Evolutionary conservation across 2,888 invertebrate genomes (phyloP).

Genomic region (Tipula vernalis): DNA sequence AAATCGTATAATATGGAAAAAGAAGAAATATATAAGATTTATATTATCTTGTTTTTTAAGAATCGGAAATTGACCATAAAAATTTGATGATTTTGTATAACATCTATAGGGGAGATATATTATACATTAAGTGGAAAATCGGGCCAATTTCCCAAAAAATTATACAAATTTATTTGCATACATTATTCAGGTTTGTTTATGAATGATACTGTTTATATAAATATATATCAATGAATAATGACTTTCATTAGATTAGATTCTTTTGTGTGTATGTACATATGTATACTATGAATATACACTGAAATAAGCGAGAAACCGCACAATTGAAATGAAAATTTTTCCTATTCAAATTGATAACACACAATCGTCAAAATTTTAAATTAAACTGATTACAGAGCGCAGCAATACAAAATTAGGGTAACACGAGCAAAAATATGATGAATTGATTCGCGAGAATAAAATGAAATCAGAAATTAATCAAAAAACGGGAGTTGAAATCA

Average conservation of each 20-base stretch:
- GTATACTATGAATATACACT: background rate
- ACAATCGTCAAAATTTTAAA: background rate
- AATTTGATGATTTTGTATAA: background rate
- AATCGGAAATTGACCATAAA: conserved; percentile 4
- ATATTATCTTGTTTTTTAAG: background rate
- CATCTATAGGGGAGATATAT: background rate
- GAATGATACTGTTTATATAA: background rate
- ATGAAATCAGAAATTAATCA: conserved; percentile 4
- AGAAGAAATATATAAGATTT: background rate
- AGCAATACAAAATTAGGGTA: background rate
- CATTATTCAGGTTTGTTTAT: background rate
- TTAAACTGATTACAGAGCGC: background rate
- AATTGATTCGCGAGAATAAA: background rate
- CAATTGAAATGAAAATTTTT: background rate
- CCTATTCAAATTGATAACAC: background rate
- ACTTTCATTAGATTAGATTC: background rate
- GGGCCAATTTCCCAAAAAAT: background rate
- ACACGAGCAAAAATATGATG: background rate
- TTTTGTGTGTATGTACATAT: background rate
- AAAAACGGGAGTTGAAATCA: background rate
- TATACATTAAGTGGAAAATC: background rate
- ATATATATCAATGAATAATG: background rate
- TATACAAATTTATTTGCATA: background rate
- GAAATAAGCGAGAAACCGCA: background rate
- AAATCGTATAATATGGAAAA: background rate